A percentile compares a stretch with the other conserved stretches of the same genome.
Evolutionary conservation across 30 jellyfish, hydroid and myxozoan genomes (phyloP).

Genomic region (Pseudorhiza aurosa): DNA sequence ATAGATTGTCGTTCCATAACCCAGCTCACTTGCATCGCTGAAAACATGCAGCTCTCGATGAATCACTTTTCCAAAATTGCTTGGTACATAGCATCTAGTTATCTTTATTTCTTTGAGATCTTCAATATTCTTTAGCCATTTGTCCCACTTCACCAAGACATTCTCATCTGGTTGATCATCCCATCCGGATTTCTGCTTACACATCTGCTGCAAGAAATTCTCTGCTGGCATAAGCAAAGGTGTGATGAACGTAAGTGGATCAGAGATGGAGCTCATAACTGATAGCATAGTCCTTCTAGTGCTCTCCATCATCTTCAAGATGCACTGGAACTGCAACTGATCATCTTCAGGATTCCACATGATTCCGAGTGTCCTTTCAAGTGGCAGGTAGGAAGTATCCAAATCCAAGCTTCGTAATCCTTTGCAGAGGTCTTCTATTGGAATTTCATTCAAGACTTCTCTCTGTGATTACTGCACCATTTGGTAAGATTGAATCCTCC

Average conservation of each 20-base stretch:
- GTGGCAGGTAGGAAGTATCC: constrained; percentile 15
- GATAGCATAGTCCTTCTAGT: constrained; percentile 1
- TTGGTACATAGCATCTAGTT: constrained; percentile 39
- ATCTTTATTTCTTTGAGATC: constrained; percentile 18
- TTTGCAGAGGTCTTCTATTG: constrained; percentile 8
- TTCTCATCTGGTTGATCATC: constrained; percentile 7
- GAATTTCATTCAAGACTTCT: constrained; percentile 28
- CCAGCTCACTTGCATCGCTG: constrained; percentile 55
- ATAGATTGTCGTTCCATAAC: constrained; percentile 58
- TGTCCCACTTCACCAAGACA: constrained; percentile 20
- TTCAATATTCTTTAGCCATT: constrained; percentile 29
- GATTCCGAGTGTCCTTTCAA: constrained; percentile 42
- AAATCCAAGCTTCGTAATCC: constrained; percentile 3
- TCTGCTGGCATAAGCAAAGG: constrained; percentile 31
- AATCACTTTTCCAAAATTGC: constrained; percentile 35
- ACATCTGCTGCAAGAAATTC: constrained; percentile 23
- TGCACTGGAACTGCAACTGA: constrained; percentile 27
- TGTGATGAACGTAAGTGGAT: constrained; percentile 32
- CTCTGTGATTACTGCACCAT: constrained; percentile 22
- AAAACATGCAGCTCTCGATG: constrained; percentile 63
- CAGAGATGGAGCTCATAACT: constrained; percentile 14
- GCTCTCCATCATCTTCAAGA: neutral
- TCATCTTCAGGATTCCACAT: constrained; percentile 36
- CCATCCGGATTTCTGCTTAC: constrained; percentile 24
- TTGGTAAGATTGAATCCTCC: constrained; percentile 54